Conservation (phyloP, 2,113 vertebrate genomes). For the Phrynocephalus versicolor region DNA sequence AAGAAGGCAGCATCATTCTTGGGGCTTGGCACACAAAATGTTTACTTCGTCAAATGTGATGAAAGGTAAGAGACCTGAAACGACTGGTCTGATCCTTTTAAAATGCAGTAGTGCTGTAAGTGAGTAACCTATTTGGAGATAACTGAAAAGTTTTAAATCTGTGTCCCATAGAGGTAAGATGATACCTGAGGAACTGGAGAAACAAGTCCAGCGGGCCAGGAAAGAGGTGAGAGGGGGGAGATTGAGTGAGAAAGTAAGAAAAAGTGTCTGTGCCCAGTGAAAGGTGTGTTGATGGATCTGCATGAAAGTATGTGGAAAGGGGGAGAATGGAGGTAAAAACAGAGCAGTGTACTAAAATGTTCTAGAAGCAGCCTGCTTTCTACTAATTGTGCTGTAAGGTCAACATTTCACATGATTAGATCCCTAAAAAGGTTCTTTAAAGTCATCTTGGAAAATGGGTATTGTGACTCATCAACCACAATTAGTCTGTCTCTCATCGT, state of each 20-base stretch:
- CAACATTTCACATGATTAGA: conserved; percentile 7
- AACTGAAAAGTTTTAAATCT: conserved; percentile 74
- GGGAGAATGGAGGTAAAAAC: conserved; percentile 29
- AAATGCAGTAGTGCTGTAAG: conserved; percentile 50
- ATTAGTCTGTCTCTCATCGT: conserved; percentile 8
- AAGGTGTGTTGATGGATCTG: conserved; percentile 12
- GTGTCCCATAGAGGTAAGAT: conserved; percentile 84
- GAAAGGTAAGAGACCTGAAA: conserved; percentile 74
- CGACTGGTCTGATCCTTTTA: conserved; percentile 17
- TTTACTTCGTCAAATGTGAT: conserved; percentile 83
- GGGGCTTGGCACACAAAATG: conserved; percentile 83
- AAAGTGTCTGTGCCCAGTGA: neutral
- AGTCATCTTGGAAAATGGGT: conserved; percentile 15
- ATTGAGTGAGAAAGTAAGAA: conserved; percentile 22
- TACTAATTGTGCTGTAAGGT: conserved; percentile 1
- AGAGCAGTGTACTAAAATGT: conserved; percentile 34
- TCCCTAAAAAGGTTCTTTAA: conserved; percentile 45
- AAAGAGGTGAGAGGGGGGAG: conserved; percentile 78
- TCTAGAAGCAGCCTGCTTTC: conserved; percentile 5
- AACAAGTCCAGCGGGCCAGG: conserved; percentile 75
- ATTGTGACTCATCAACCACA: conserved; percentile 25
- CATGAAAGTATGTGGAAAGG: conserved; percentile 22
- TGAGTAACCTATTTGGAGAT: conserved; percentile 51
- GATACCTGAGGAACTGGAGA: conserved; percentile 86
- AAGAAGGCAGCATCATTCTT: conserved; percentile 86